phyloP scores from a whole-genome alignment of 2,888 invertebrate species.

The Eristalinus aeneus region DNA sequence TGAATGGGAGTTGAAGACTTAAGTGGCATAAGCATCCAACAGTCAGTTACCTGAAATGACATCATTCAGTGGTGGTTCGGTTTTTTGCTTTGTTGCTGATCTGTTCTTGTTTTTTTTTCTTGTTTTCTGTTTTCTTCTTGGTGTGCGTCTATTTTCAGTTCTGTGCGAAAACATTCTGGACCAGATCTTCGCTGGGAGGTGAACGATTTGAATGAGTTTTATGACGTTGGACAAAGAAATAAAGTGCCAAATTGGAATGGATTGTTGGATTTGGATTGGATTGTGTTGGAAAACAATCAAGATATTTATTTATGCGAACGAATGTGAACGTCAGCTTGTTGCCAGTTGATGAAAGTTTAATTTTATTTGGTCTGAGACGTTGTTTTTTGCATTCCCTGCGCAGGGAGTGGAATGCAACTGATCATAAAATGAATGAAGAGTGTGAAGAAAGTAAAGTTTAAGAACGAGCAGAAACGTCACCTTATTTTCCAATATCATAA shows the following conservation, averaged over 20 bases:
- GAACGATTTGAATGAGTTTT: background rate
- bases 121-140: background rate
- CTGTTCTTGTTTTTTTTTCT: background rate
- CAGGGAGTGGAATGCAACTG: too few species aligned
- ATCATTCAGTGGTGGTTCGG: background rate
- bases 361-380: too few species aligned
- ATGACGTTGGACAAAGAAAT: background rate
- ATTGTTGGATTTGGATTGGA: background rate
- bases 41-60: slow-evolving; percentile 2
- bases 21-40: background rate
- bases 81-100: background rate
- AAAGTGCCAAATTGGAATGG: background rate
- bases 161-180: background rate
- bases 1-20: slow-evolving; percentile 50
- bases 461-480: too few species aligned
- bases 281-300: background rate
- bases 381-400: too few species aligned
- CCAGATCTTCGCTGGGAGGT: background rate
- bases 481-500: too few species aligned
- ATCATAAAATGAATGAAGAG: too few species aligned
- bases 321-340: background rate
- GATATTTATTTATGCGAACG: background rate
- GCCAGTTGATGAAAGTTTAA: background rate
- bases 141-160: background rate
- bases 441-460: too few species aligned